Evolutionary conservation across 2,113 vertebrate genomes (phyloP), one percentile per base, ranked within the genome.

Genomic region (Pelobates fuscus): DNA sequence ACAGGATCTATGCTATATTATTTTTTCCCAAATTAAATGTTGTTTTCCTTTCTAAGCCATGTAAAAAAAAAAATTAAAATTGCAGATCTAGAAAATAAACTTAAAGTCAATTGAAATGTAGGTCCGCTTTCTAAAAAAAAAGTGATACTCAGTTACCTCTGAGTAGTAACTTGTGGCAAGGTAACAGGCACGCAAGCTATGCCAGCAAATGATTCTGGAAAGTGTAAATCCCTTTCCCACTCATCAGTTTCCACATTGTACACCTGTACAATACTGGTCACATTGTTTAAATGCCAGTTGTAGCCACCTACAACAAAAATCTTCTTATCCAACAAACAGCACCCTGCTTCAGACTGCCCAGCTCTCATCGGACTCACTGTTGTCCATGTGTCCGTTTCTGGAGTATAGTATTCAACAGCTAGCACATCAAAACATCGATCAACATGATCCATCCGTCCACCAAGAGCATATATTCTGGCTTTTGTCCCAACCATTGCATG

Each of bases 201-300:
- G 62, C 97, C 97, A 0, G 96, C 97, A 1, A 96, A 97, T 1
- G 96, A 98, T 65, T 98, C 96, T 0, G 96, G 96, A 76, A 98
- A 98, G 79, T 98, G 96, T n/a, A 98, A 77, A 84, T 99, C 97
- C 10, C 97, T 90, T 80, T 98, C 97, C 97, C 97, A 99, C 78
- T 98, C 94, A 0, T 99, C 96, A 0, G 92, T 94, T 66, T 96
- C 95, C 0, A 92, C 94, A 89, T 98, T 99, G 64, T 98, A 99
- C 37, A 99, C 96, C 84, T 99, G 97, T 70, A 99, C 94, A 0
- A 98, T 93, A 87, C 97, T 97, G 0, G 96, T 99, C 0, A 99
- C 97, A 0, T 99, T 98, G 88, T 98, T 98, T 25, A 99, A 89
- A 61, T 96, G 95, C 97, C 97, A 99, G 60, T 97, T 99, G 89